Percentiles rank a stretch among this genome's conserved stretches.
Conservation (phyloP, 2,797 vertebrate species). For the Vespertilio murinus region DNA sequence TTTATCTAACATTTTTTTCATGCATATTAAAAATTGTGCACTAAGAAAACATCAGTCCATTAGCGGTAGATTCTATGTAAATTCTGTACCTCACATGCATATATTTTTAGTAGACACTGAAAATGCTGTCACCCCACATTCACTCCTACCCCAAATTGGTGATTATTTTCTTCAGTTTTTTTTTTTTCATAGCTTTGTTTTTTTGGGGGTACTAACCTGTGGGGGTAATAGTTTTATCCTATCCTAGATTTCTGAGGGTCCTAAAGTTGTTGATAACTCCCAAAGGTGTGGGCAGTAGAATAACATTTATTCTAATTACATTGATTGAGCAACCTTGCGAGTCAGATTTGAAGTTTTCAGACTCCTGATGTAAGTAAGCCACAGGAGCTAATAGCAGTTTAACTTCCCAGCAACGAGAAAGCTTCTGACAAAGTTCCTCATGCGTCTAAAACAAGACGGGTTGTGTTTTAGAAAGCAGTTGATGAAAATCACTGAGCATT, state of each 20-base stretch:
- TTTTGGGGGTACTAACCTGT: neutral
- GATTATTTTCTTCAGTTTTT: neutral
- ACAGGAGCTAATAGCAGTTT: neutral
- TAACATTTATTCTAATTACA: neutral
- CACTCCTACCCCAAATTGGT: neutral
- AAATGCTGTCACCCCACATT: neutral
- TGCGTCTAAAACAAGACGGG: slow-evolving; percentile 60
- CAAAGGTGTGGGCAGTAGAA: neutral
- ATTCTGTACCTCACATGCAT: neutral
- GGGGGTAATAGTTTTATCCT: neutral
- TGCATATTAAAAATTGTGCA: slow-evolving; percentile 1
- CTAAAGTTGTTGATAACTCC: neutral
- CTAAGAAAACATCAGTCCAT: neutral
- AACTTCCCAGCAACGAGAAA: neutral
- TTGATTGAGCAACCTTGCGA: neutral
- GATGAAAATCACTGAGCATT: slow-evolving; percentile 66
- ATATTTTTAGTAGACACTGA: neutral
- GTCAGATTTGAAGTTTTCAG: neutral
- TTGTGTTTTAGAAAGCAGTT: slow-evolving; percentile 60
- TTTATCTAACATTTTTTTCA: neutral
- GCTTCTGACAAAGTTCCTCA: slow-evolving; percentile 45
- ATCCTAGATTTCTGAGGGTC: neutral
- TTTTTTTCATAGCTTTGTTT: neutral
- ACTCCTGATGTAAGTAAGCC: neutral
- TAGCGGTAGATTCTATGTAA: slow-evolving; percentile 21